Evolutionary conservation across 2,888 invertebrate genomes (phyloP), one percentile per base, ranked within the genome.

Genomic region (Perizoma affinitatum): DNA sequence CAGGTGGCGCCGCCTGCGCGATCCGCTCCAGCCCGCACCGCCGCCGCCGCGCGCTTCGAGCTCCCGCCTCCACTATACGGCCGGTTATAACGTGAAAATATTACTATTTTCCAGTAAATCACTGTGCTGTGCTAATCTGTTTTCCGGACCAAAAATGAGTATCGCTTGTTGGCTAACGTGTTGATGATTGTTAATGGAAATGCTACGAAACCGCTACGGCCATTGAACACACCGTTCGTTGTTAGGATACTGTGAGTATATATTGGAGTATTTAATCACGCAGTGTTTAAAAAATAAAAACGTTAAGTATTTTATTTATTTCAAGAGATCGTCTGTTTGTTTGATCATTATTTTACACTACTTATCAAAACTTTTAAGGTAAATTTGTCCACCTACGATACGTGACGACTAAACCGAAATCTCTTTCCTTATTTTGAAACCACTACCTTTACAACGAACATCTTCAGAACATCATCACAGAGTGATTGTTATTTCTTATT

Each of bases 1-100:
- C 84, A 86, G 86, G 86, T 86, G 87, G 80, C 80, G 85, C 80
- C 83, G 85, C 86, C 86, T 84, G 87, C 87, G 86, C 87, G 81
- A 70, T 75, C 69, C 78, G 73, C 71, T 73, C 73, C 72, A 75
- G 71, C 79, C 74, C 75, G 72, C 71, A 75, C 71, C 71, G 69
- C 38, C 38, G 36, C 70, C 66, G 59, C 66, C 65, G 67, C 61
- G 60, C 58, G 57, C 63, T 62, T 48, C 63, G 49, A 55, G 54
- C 67, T 61, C 51, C 52, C 49, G 11, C 45, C 52, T 38, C 52
- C 63, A 36, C 74, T 74, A 75, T 74, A 75, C 79, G 76, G 76
- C 80, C 82, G 82, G 80, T 78, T 77, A 78, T 69, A 70, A 76
- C 75, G 77, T 82, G 74, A 81, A 87, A 80, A 85, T 80, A 79